Evolutionary conservation across 2,113 vertebrate species (phyloP), one percentile per base, ranked within the genome.

Genomic region (Azemiops feae): DNA sequence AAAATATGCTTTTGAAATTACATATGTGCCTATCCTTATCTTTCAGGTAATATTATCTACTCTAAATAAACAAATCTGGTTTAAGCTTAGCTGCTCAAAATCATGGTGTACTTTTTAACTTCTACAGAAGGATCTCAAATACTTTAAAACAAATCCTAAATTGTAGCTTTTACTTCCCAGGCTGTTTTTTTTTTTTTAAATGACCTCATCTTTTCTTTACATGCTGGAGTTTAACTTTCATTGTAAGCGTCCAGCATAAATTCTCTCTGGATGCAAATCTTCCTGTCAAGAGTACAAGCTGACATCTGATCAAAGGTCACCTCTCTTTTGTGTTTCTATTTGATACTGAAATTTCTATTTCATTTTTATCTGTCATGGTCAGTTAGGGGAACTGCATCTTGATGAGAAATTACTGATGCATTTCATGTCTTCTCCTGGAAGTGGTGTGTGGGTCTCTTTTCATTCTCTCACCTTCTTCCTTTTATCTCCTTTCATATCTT

Each of bases 311-410:
- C 98, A 99, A 99, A 99, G 98, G 98, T 99, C 98, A 99, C 96
- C 95, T 95, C 97, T 98, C 97, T 97, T 98, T 98, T 98, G 96
- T 98, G 98, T 98, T 98, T 97, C 96, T 97, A 96, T 98, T 98
- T 98, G 98, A 98, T 98, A 98, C 96, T 97, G 97, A 98, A 98
- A 98, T 98, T 98, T 98, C 97, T 98, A 97, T 98, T 99, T 98
- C 98, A 98, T 99, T 98, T 98, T 97, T 96, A 97, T 97, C 96
- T 98, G 97, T 98, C 98, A 97, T 95, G 97, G 97, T 94, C 96
- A 97, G 96, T 98, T 98, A 98, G 96, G 97, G 95, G 92, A 97
- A 95, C 58, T 87, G 91, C 87, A 94, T 95, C 89, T 94, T 97
- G 97, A 97, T 96, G 97, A 96, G 96, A 96, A 97, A 97, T 97